Base-by-base conservation (phyloP, 2,797 vertebrate genomes). In the Euthynnus affinis region DNA sequence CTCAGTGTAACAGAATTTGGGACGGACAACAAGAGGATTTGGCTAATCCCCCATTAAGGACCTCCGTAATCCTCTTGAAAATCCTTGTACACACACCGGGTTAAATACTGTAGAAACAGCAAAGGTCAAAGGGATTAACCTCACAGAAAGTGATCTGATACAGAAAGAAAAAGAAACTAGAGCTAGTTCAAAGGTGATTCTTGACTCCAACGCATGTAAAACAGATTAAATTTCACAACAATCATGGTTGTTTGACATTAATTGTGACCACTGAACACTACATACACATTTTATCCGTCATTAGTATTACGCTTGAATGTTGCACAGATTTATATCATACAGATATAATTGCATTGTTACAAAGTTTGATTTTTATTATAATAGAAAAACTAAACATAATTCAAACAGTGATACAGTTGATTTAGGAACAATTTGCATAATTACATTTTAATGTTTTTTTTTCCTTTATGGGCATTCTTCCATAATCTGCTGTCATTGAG, bases 41-140 rank as follows among this genome's bases (percentile, higher is more conserved):
- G 73, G 84, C 83, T 93, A 93, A 94, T 93, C 93, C 89, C 71
- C 87, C 74, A 88, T 89, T 91, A 87, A 92, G 80, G 74, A 83
- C 81, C 77, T 83, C 62, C 9, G 76, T 94, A 94, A 94, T 92
- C 93, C 93, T 88, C 88, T 92, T 88, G 64, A 91, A 93, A 91
- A 82, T 78, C 89, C 83, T 87, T 91, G 89, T 92, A 84, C 85
- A 93, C 88, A 93, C 75, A 76, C 34, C 57, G 69, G 89, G 87
- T 93, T 91, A 93, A 92, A 91, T 68, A 89, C 84, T 91, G 86
- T 80, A 91, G 80, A 79, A 91, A 82, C 84, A 87, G 84, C 85
- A 89, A 71, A 82, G 89, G 87, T 93, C 91, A 90, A 78, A 9
- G 32, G 74, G 91, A 92, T 94, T 94, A 93, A 90, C 92, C 91